Evolutionary conservation across 2,888 invertebrate genomes (phyloP), one percentile per base, ranked within the genome.

Genomic region (Chouioia cunea): DNA sequence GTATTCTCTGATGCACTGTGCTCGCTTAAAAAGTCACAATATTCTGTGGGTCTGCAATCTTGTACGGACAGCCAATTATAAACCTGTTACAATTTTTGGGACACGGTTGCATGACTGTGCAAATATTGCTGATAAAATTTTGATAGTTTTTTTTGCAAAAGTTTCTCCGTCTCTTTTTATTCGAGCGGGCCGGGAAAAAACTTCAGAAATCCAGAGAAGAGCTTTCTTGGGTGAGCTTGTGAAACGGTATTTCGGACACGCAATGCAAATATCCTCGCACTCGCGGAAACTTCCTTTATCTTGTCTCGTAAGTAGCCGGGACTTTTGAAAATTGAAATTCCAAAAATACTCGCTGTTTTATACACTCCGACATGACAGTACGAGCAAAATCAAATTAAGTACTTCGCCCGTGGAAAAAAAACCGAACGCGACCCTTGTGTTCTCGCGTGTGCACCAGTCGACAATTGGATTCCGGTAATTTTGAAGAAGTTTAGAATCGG

Each of bases 261-360:
- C 15, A 27, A 59, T 23, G 52, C 59, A 53, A 66, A 66, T 59
- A 53, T 53, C n/a, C 16, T 18, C 6, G 10, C 16, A 36, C 36
- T 36, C 36, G 16, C 27, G 20, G 2, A 23, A 65, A 57, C 46
- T 66, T 66, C 59, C 66, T 62, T 62, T 62, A 56, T 57, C 43
- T 56, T 23, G 18, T 15, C 56, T 18, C 43, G 27, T 12, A 23
- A 36, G 36, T 18, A 27, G 15, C n/a, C 36, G 36, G 48, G 27
- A 44, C 22, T 62, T 43, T 62, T 63, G 48, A 46, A 57, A 63
- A 63, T 63, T 68, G 62, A 56, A 57, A 69, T 63, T 69, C 68
- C 60, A 47, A 67, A 67, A 60, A 60, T 67, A 20, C 54, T 2
- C 27, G 43, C 65, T 15, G 18, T 44, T 47, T 64, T 56, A 54